Conservation (phyloP, 2,888 invertebrate species). For the Agapetus fuscipes region DNA sequence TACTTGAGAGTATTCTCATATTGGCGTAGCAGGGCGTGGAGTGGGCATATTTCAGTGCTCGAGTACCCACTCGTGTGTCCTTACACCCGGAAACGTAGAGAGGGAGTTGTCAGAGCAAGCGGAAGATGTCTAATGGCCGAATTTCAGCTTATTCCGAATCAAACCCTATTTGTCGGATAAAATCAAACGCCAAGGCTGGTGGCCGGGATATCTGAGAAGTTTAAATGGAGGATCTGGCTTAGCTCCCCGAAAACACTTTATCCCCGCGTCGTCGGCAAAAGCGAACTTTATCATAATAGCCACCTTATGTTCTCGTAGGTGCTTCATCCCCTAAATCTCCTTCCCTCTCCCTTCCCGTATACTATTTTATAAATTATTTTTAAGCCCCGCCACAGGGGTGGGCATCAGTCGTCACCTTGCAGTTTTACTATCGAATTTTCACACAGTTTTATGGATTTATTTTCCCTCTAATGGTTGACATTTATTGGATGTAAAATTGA, state of each 20-base stretch:
- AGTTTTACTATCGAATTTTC: neutral
- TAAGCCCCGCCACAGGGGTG: too few species aligned
- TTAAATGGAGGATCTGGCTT: conserved; percentile 20
- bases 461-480: neutral
- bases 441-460: neutral
- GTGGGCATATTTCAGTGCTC: too few species aligned
- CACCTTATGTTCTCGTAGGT: neutral
- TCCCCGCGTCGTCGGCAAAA: conserved; percentile 7
- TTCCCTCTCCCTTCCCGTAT: neutral
- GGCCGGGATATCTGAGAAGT: conserved; percentile 20
- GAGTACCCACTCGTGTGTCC: neutral
- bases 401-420: too few species aligned
- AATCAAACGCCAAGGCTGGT: conserved; percentile 16
- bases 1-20: too few species aligned
- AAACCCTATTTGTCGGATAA: conserved; percentile 19
- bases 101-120: conserved; percentile 9
- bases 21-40: too few species aligned
- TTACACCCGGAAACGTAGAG: too few species aligned
- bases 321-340: neutral
- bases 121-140: conserved; percentile 14
- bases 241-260: conserved; percentile 14
- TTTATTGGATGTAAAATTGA: neutral
- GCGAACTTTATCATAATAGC: conserved; percentile 12
- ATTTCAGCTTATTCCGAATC: conserved; percentile 17
- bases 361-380: neutral